A percentile compares a stretch with the other conserved stretches of the same genome.
These are phyloP conservation scores for Metaphire vulgaris DNA, from an alignment of 1,140 invertebrate species.

Conservation along the genomic window DNA sequence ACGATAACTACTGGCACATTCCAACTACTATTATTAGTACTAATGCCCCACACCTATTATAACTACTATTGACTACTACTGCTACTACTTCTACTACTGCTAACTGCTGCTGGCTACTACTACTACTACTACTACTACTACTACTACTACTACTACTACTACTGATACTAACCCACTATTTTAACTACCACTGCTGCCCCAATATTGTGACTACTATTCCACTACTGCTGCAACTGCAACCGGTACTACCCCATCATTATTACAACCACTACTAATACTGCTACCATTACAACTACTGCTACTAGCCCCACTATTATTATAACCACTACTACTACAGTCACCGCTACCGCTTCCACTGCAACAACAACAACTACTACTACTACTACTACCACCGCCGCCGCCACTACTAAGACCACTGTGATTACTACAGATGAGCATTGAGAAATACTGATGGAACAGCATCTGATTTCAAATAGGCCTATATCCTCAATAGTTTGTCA, in stretches of 20 bases:
- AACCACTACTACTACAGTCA: not conserved
- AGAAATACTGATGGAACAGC: too few relatives aligned
- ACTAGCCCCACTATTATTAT: not conserved
- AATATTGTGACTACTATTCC: not conserved
- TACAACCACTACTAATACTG: not conserved
- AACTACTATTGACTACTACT: not conserved
- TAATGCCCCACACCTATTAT: not conserved
- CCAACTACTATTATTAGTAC: not conserved
- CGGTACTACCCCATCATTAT: not conserved
- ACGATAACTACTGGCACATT: too few relatives aligned
- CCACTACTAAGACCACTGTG: too few relatives aligned
- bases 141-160: not conserved
- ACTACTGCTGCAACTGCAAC: not conserved
- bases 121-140: not conserved
- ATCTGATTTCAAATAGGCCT: too few relatives aligned
- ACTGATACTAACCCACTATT: too few relatives aligned
- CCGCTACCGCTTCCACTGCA: not conserved
- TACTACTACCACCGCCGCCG: not conserved
- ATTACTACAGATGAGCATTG: too few relatives aligned
- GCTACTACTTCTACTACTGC: not conserved
- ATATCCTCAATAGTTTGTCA: too few relatives aligned
- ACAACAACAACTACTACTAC: constrained; percentile 2
- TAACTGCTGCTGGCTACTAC: not conserved
- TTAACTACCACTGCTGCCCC: not conserved
- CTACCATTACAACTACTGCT: not conserved